phyloP scores from a whole-genome alignment of 2,888 invertebrate genomes.

The Emmelina monodactyla region DNA sequence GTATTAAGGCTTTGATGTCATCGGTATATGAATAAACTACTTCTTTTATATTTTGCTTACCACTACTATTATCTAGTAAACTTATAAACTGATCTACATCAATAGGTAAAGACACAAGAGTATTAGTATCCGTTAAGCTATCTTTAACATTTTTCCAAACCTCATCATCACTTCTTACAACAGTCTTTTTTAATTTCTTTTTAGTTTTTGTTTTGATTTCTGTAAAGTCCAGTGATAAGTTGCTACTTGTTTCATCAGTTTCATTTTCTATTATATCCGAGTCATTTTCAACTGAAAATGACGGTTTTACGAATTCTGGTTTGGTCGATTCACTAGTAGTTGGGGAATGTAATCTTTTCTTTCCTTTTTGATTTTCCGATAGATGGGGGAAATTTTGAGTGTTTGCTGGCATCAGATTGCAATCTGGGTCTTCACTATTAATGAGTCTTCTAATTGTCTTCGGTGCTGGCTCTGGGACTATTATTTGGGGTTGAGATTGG shows the following conservation, averaged over 20 bases:
- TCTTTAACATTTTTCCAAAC: conserved; percentile 8
- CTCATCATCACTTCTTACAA: conserved; percentile 10
- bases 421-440: neutral
- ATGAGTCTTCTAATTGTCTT: neutral
- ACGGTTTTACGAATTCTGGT: neutral
- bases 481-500: neutral
- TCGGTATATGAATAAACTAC: conserved; percentile 1
- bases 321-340: neutral
- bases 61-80: conserved; percentile 8
- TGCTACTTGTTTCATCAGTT: neutral
- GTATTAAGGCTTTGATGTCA: conserved; percentile 1
- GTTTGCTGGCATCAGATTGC: no score
- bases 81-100: conserved; percentile 10
- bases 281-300: neutral
- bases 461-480: no score
- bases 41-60: conserved; percentile 10
- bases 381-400: neutral
- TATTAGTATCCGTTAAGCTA: conserved; percentile 3
- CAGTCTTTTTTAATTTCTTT: conserved; percentile 8
- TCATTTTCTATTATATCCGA: neutral
- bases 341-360: neutral
- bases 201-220: neutral
- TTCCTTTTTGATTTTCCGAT: conserved; percentile 1
- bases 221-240: neutral
- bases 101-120: conserved; percentile 1